Base-by-base conservation (phyloP, 2,113 vertebrate species). In the Plecotus auritus region DNA sequence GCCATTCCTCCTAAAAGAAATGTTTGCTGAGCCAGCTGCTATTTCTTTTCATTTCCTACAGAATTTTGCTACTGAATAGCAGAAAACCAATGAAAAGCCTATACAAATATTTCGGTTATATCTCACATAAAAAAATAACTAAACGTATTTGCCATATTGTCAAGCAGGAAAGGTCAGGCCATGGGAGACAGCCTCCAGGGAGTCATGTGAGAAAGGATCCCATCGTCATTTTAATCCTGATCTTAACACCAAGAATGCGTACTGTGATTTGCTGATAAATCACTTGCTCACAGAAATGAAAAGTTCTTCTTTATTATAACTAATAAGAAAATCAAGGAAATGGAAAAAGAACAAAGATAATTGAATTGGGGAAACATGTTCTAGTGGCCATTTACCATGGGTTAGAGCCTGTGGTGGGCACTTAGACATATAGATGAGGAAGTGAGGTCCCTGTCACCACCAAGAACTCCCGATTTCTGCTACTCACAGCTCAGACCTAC, bases 81-180 rank as follows among this genome's bases (percentile, higher is more conserved):
- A 77, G 85, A 74, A 67, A 54, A n/a, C 28, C 42, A 85, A 94
- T 83, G 74, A 80, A 94, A 96, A 96, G 30, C 61, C 40, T 90
- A 45, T 59, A 94, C 67, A 81, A 88, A 74, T 89, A 45, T 85
- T 89, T 91, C 96, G 92, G 12, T 51, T 95, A 8, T 88, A 61
- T 47, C 40, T 22, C 96, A 40, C 59, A 42, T 47, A 42, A 69
- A 95, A 84, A 87, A 97, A 96, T 61, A 73, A 26, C 59, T 56
- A 64, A 77, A 59, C 17, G 32, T 81, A 72, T 54, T 92, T 96
- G 66, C 88, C 37, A 0, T 28, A 14, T 90, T 90, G 67, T 87
- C 0, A 0, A 83, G 56, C 61, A 35, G 72, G 59, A 96, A 56
- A 96, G 85, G 94, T 93, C 70, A 97, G 56, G 22, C 17, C 87